Evolutionary conservation across 2,797 vertebrate species (phyloP), one percentile per base, ranked within the genome.

Genomic region (Philypnodon macrostomus): DNA sequence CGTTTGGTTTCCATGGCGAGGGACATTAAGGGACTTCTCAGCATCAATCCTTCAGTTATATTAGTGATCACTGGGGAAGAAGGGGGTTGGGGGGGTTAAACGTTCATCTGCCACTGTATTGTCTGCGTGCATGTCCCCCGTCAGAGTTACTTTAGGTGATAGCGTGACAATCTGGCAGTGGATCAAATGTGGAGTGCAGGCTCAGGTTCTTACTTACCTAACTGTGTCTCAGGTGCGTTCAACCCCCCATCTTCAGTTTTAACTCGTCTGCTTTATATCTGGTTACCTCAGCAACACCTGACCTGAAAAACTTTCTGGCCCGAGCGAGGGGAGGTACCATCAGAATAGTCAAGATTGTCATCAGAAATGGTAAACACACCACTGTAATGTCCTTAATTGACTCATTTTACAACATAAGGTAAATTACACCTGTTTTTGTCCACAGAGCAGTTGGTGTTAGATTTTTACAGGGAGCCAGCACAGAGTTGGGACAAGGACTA

Each of bases 401-500:
- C 10, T 33, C 40, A 6, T 16, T 23, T 11, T n/a, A 3, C 44
- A 38, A n/a, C 14, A n/a, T 5, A 24, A 7, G 38, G 34, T 16
- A 31, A 24, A 46, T 67, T 34, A 62, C 26, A 1, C 4, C 3
- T 0, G 1, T 49, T 40, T n/a, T 71, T 66, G 47, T 51, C 59
- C 70, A 50, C 82, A 98, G 97, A 99, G 65, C 93, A 97, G 87
- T 83, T 99, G 29, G 91, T 96, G 88, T 85, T 98, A 63, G 96
- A 95, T 39, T 92, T 90, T 4, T 93, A 89, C 69, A 90, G 90
- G 67, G 93, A 95, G 75, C 91, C 91, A 0, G 85, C 72, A 24
- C 89, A 90, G 64, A 88, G 79, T 83, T 99, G 97, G 97, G 97
- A 98, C 23, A 85, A 89, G 15, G 97, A 99, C 75, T 99, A 96